Evolutionary conservation across 1,140 invertebrate species (phyloP), one percentile per base, ranked within the genome.

Genomic region (Rhopalosiphum maidis): DNA sequence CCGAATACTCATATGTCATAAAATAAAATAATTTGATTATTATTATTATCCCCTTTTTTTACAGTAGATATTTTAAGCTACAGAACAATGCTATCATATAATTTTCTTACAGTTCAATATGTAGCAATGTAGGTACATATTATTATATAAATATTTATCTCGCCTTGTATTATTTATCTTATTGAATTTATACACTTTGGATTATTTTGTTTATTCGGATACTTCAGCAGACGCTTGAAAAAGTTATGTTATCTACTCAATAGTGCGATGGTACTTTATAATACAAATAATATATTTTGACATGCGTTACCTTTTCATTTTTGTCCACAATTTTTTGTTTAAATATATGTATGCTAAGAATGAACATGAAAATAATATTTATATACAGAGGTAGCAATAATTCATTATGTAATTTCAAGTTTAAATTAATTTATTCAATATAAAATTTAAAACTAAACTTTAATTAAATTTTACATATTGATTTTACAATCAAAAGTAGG

Each of bases 121-220:
- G 30, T 43, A 86, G 41, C 3, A 11, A 18, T 46, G 41, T 41
- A 41, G 41, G 41, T 41, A 41, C 41, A 41, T 41, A 41, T 41
- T 41, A 41, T 41, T 41, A 6, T 3, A 30, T 87, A 87, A 87
- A 87, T 87, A 48, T 87, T 51, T 88, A 89, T 54, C 18, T 51
- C 18, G 7, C 1, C 21, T 51, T 48, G 22, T 18, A 51, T 18
- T 51, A 15, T 87, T 87, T 87, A 43, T 46, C 25, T 87, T 87
- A 46, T 25, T 88, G 22, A 48, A 85, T 85, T 54, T 89, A 54
- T 89, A 35, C 46, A 89, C 21, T 89, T 89, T 37, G n/a, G n/a
- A 89, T 89, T 89, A 89, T 89, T 89, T 89, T 89, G 48, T 89
- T 89, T 89, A n/a, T 89, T 51, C 7, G 54, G 18, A 30, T 54